Evolutionary conservation across 2,888 invertebrate genomes (phyloP).

Genomic region (Heliothis peltigera): DNA sequence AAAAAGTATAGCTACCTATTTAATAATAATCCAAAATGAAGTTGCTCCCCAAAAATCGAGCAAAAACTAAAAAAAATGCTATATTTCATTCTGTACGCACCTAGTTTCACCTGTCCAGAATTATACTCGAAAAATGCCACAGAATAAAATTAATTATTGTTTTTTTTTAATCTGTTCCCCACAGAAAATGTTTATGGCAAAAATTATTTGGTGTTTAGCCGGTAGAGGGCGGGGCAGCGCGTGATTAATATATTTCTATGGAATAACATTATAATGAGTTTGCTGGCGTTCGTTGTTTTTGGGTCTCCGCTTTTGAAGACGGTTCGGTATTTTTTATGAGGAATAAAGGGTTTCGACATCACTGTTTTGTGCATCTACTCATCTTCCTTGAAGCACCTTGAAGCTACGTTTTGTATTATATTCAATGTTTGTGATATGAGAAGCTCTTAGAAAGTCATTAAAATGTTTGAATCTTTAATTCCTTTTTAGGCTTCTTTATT

Average conservation of each 20-base stretch:
- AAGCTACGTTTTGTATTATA: not conserved
- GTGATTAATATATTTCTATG: slow-evolving; percentile 89
- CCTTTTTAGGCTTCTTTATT: not conserved
- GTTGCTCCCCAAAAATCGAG: slow-evolving; percentile 63
- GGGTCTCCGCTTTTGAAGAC: slow-evolving; percentile 55
- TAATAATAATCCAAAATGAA: slow-evolving; percentile 64
- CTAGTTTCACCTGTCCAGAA: slow-evolving; percentile 81
- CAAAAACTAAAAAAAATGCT: slow-evolving; percentile 69
- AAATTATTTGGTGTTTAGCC: slow-evolving; percentile 89
- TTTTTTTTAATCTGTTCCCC: slow-evolving; percentile 77
- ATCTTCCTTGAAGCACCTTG: slow-evolving; percentile 1
- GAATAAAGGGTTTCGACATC: slow-evolving; percentile 51
- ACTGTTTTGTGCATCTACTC: slow-evolving; percentile 23
- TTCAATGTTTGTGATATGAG: not conserved
- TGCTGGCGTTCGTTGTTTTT: slow-evolving; percentile 69
- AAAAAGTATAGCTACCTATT: slow-evolving; percentile 35
- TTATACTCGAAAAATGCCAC: slow-evolving; percentile 80
- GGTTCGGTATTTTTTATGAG: slow-evolving; percentile 54
- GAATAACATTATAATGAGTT: slow-evolving; percentile 86
- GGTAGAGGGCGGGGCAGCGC: slow-evolving; percentile 82
- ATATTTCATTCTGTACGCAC: slow-evolving; percentile 73
- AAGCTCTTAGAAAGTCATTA: slow-evolving; percentile 4
- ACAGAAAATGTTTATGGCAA: slow-evolving; percentile 82
- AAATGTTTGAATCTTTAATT: not conserved
- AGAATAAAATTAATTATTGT: slow-evolving; percentile 86